Evolutionary conservation across 2,113 vertebrate species (phyloP).

Genomic region (Bambusicola thoracicus): DNA sequence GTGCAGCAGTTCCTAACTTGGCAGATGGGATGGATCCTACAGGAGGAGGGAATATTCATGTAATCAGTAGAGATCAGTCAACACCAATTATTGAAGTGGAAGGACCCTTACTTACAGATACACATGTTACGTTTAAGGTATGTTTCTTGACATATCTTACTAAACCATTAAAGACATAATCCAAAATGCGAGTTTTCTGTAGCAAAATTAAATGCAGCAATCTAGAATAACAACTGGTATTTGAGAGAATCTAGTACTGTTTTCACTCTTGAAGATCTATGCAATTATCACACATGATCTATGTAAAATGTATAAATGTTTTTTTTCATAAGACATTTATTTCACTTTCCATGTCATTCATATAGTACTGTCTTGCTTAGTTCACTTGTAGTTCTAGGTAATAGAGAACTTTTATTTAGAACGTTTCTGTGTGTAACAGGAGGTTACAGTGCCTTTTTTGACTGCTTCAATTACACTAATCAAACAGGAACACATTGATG

Average conservation of each 20-base stretch:
- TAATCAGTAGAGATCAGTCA: constrained; percentile 95
- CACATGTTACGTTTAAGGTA: constrained; percentile 96
- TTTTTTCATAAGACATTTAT: background rate
- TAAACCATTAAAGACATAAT: background rate
- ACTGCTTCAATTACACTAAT: background rate
- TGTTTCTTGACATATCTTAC: background rate
- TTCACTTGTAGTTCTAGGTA: background rate
- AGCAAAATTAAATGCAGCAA: background rate
- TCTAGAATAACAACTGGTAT: background rate
- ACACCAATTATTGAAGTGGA: constrained; percentile 98
- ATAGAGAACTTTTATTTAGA: background rate
- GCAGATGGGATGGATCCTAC: constrained; percentile 83
- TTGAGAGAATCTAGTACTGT: background rate
- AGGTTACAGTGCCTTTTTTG: background rate
- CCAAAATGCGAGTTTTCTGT: background rate
- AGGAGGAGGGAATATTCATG: constrained; percentile 90
- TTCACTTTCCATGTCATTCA: background rate
- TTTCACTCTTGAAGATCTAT: no score
- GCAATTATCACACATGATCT: no score
- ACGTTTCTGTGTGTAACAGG: background rate
- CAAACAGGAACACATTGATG: background rate
- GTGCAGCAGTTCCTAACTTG: constrained; percentile 77
- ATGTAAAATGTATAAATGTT: background rate
- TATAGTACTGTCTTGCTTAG: background rate
- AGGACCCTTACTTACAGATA: constrained; percentile 96